phyloP scores from a whole-genome alignment of 2,888 invertebrate genomes.

The Nomada flava region DNA sequence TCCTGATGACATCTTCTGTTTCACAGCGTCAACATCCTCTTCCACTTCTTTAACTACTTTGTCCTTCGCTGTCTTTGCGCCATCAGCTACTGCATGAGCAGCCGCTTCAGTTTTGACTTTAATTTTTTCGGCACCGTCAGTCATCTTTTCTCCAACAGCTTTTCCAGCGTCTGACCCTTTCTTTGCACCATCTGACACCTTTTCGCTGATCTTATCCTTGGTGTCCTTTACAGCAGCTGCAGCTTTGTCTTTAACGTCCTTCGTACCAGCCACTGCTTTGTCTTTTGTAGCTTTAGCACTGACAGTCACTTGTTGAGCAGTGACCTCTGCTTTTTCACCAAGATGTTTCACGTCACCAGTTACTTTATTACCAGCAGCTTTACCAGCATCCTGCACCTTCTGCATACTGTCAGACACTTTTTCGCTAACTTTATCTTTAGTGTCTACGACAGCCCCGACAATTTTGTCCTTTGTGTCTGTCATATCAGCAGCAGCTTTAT shows the following conservation, averaged over 20 bases:
- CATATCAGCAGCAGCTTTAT: constrained; percentile 5
- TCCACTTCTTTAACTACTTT: constrained; percentile 79
- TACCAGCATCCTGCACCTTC: constrained; percentile 77
- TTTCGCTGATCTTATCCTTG: constrained; percentile 48
- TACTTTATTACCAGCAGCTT: constrained; percentile 83
- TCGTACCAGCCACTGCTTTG: constrained; percentile 32
- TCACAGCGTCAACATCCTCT: constrained; percentile 59
- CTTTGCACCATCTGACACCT: not conserved
- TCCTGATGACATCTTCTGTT: constrained; percentile 60
- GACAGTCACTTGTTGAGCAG: not conserved
- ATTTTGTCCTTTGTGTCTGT: constrained; percentile 60
- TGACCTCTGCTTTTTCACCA: not conserved
- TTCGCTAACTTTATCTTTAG: constrained; percentile 67
- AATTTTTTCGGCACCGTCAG: not conserved
- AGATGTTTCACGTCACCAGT: constrained; percentile 54
- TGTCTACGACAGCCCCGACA: constrained; percentile 5
- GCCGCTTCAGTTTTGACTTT: constrained; percentile 13
- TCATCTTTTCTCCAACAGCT: constrained; percentile 42
- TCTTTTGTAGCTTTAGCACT: constrained; percentile 47
- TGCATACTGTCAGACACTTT: constrained; percentile 1
- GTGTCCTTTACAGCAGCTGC: constrained; percentile 49
- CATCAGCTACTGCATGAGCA: constrained; percentile 36
- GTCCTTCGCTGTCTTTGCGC: constrained; percentile 59
- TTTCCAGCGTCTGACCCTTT: constrained; percentile 13
- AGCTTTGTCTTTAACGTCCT: constrained; percentile 56